Conservation (phyloP, 1,140 invertebrate species). For the Vanessa atalanta region DNA sequence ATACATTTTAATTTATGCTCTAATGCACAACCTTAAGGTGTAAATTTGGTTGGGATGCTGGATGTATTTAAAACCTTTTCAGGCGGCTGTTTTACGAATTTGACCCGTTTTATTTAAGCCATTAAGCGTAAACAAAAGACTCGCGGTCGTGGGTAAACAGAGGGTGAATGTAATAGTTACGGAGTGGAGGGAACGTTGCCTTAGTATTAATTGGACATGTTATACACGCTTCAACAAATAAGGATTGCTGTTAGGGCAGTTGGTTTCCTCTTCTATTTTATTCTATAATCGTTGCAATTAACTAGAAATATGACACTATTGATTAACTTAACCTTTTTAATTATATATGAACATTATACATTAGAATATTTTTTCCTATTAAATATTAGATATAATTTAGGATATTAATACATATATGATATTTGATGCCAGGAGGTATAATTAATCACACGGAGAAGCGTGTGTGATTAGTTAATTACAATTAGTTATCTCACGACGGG, state of each 20-base stretch:
- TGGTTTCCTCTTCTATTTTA: slow-evolving; percentile 46
- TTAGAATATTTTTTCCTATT: not conserved
- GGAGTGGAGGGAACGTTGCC: slow-evolving; percentile 54
- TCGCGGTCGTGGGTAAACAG: slow-evolving; percentile 60
- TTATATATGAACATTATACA: not conserved
- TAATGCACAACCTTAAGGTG: slow-evolving; percentile 49
- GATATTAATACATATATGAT: not conserved
- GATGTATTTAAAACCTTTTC: slow-evolving; percentile 63
- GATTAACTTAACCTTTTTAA: slow-evolving; percentile 3
- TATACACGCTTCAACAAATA: slow-evolving; percentile 68
- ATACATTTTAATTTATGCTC: slow-evolving; percentile 53
- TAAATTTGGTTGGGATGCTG: slow-evolving; percentile 40
- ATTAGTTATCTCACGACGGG: slow-evolving; percentile 47
- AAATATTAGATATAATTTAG: not conserved
- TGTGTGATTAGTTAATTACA: slow-evolving; percentile 53
- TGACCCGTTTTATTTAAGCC: slow-evolving; percentile 76
- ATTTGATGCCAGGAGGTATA: slow-evolving; percentile 12
- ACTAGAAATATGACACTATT: slow-evolving; percentile 19
- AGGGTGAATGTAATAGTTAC: slow-evolving; percentile 67
- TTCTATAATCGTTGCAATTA: slow-evolving; percentile 44
- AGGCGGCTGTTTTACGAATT: slow-evolving; percentile 65
- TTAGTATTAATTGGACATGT: slow-evolving; percentile 73
- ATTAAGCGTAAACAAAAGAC: slow-evolving; percentile 77
- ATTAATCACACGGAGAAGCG: slow-evolving; percentile 36
- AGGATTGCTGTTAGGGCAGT: slow-evolving; percentile 53